Base-by-base conservation (phyloP, 2,797 vertebrate genomes). In the Saxicola maurus region DNA sequence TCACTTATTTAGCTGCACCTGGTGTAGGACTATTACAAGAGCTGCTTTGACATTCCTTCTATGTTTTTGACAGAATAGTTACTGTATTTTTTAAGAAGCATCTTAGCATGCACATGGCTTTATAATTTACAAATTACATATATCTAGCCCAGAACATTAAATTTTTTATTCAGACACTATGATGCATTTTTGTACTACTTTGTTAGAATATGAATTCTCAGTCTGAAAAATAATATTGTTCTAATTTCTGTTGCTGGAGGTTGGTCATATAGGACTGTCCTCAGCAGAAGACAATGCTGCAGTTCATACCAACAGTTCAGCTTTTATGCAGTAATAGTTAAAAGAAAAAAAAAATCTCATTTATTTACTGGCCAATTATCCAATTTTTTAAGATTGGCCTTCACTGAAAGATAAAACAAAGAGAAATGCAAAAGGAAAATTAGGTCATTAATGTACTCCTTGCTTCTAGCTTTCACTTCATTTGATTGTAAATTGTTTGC, bases 401-500 rank as follows among this genome's bases (percentile, higher is more conserved):
- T 95, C 65, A 62, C 83, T 84, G 74, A 74, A 84, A 94, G 61
- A 96, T 92, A 92, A 95, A 96, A 91, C 65, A 31, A 91, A 96
- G 68, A 81, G 33, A 95, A 94, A 87, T 57, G 86, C 75, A 75
- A 94, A 93, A 94, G 69, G 81, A 94, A 95, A 95, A 95, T 91
- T 79, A 95, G 91, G 82, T 91, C 84, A 91, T 94, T 90, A 87
- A 91, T 74, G 83, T 80, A 76, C 46, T 75, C 65, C 88, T 89
- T 90, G 80, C 89, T 95, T 94, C 94, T 91, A 92, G 91, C 86
- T 96, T 93, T 94, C 86, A 92, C 94, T 96, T 95, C 89, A 92
- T 96, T 96, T 95, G 90, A 67, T 91, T 96, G 93, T 94, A 96
- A 95, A 95, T 93, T 91, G 92, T 94, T 94, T 88, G 94, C 71